phyloP scores from a whole-genome alignment of 30 jellyfish, hydroid and myxozoan species.

The Chrysaora quinquecirrha region DNA sequence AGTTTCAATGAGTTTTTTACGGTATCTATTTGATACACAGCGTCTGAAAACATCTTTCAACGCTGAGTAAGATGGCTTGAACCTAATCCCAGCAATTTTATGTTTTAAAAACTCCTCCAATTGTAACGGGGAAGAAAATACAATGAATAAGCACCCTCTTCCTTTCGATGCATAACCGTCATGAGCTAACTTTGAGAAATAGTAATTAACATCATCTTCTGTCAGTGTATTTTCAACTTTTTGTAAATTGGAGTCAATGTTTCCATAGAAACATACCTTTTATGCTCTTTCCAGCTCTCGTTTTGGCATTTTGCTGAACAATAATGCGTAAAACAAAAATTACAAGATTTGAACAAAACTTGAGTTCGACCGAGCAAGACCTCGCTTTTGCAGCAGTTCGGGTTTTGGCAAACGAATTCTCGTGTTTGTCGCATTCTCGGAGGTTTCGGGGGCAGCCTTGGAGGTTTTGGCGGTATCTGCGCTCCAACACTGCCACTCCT shows the following conservation, averaged over 20 bases:
- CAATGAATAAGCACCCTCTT: slow-evolving; percentile 72
- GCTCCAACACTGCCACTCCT: slow-evolving; percentile 52
- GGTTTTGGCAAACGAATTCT: slow-evolving; percentile 72
- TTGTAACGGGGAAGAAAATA: slow-evolving; percentile 46
- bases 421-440: slow-evolving; percentile 80
- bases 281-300: slow-evolving; percentile 48
- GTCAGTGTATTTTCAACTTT: slow-evolving; percentile 4
- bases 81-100: slow-evolving; percentile 8
- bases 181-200: slow-evolving; percentile 46
- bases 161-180: slow-evolving; percentile 50
- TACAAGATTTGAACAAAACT: slow-evolving; percentile 79
- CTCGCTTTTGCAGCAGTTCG: slow-evolving; percentile 65
- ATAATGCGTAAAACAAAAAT: slow-evolving; percentile 89
- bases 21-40: slow-evolving; percentile 58
- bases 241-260: slow-evolving; percentile 51
- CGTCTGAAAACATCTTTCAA: slow-evolving; percentile 43
- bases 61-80: slow-evolving; percentile 72
- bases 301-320: slow-evolving; percentile 88
- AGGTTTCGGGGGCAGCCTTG: slow-evolving; percentile 78
- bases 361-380: slow-evolving; percentile 74
- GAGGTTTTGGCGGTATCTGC: slow-evolving; percentile 1
- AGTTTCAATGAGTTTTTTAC: slow-evolving; percentile 29
- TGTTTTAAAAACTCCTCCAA: slow-evolving; percentile 39
- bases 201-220: not conserved
- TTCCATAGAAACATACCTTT: slow-evolving; percentile 75